Evolutionary conservation across 2,797 vertebrate genomes (phyloP).

Genomic region (Nyctalus aviator): DNA sequence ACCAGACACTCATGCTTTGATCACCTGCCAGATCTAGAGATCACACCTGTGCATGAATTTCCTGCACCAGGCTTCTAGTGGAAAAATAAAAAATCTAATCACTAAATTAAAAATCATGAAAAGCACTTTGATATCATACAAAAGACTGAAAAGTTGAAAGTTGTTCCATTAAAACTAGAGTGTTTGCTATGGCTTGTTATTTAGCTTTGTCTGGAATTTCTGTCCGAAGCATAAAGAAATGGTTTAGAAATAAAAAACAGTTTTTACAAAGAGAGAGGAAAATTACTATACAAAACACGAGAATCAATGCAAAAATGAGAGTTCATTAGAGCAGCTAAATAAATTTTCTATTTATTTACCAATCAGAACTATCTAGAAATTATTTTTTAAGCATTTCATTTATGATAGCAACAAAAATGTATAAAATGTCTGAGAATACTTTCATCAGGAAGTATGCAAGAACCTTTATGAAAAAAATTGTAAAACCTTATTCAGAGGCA

Average conservation of each 20-base stretch:
- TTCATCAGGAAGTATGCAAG: neutral
- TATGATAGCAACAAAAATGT: neutral
- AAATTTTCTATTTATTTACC: too few relatives aligned
- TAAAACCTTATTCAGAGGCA: neutral
- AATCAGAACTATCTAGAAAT: neutral
- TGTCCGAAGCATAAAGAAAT: neutral
- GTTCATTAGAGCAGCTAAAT: constrained; percentile 15
- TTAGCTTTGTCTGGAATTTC: constrained; percentile 24
- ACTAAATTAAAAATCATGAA: constrained; percentile 7
- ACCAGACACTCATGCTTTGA: too few relatives aligned
- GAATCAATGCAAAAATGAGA: neutral
- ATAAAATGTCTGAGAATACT: neutral
- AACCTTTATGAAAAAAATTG: neutral
- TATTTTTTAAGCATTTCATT: neutral
- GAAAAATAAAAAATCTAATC: neutral
- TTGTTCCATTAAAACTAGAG: neutral
- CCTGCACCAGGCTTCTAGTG: neutral
- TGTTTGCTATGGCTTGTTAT: neutral
- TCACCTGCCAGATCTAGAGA: too few relatives aligned
- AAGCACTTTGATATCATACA: neutral
- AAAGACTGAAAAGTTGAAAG: neutral
- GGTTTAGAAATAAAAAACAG: constrained; percentile 30
- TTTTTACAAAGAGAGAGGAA: constrained; percentile 10
- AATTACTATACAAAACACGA: neutral
- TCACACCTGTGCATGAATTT: too few relatives aligned